Base-by-base conservation (phyloP, 1,140 invertebrate species). In the Thaumetopoea pityocampa region DNA sequence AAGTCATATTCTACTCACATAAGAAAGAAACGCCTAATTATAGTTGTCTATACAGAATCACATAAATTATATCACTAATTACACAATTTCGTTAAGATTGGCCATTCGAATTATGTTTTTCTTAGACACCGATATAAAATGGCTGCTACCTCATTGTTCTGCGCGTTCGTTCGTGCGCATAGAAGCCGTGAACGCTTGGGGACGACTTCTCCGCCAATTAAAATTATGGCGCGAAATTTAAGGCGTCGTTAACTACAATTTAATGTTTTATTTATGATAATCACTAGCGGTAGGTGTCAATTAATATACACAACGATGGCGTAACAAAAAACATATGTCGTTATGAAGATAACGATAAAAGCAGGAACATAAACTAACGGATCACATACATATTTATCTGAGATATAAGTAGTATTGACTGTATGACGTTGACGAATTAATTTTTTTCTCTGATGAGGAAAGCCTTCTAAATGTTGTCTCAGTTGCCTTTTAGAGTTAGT, bases 31-130 rank as follows among this genome's bases (percentile, higher is more conserved):
- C 71, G 64, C 72, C 78, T 82, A 81, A 71, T 59, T 72, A 76
- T 62, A 73, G 67, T 67, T 48, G 60, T 66, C 66, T 77, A 66
- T 78, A 62, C 64, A 67, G 64, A 80, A 84, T 78, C 80, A 81
- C 77, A 81, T 84, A 81, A 81, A 84, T 81, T 81, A 84, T 66
- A 79, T 59, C 80, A 84, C 80, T 84, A 84, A 84, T 84, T 81
- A 84, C 80, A 84, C 77, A 85, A 84, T 85, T 83, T 83, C 50
- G 71, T 77, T 80, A 85, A 85, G 71, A 85, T 83, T 85, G 77
- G 79, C 79, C 83, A 85, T 85, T 85, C 79, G 83, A 83, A 85
- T 81, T 85, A 85, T 85, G 83, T 85, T 85, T 85, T 85, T 85
- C 81, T 85, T 81, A 77, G 71, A 67, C 83, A 83, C 77, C 79